A percentile compares a stretch with the other conserved stretches of the same genome.
Conservation (phyloP, 2,888 invertebrate species). For the Perithous albicinctus region DNA sequence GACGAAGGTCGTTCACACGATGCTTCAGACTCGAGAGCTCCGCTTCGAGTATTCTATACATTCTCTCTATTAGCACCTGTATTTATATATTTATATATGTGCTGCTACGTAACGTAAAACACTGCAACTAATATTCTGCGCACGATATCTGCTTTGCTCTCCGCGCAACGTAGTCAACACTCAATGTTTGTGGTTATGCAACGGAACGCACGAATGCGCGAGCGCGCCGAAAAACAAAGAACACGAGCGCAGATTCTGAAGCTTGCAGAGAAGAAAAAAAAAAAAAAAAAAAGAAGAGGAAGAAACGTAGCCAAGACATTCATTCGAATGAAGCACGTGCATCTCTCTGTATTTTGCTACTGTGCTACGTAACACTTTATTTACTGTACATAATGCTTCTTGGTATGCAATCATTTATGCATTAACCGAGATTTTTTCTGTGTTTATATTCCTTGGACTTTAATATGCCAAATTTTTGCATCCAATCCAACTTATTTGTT, state of each 20-base stretch:
- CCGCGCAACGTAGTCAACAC: not conserved
- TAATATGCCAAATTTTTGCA: no score
- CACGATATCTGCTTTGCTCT: not conserved
- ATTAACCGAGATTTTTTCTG: not conserved
- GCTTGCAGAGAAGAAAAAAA: not conserved
- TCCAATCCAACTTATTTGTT: no score
- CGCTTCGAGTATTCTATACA: slow-evolving; percentile 3
- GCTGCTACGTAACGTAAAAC: slow-evolving; percentile 13
- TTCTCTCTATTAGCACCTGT: not conserved
- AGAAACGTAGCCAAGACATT: not conserved
- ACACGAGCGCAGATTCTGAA: not conserved
- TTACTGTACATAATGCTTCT: not conserved
- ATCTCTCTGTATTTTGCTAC: not conserved
- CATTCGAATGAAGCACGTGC: not conserved
- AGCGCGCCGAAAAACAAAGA: slow-evolving; percentile 8
- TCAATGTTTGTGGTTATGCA: slow-evolving; percentile 40
- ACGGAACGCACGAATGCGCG: slow-evolving; percentile 1
- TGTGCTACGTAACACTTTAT: not conserved
- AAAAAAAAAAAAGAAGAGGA: not conserved
- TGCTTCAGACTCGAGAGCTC: not conserved
- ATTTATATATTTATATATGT: not conserved
- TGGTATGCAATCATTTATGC: not conserved
- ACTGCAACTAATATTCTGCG: not conserved
- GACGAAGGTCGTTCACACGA: slow-evolving; percentile 62
- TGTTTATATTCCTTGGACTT: not conserved